Evolutionary conservation across 2,113 vertebrate species (phyloP), one percentile per base, ranked within the genome.

Genomic region (Picathartes gymnocephalus): DNA sequence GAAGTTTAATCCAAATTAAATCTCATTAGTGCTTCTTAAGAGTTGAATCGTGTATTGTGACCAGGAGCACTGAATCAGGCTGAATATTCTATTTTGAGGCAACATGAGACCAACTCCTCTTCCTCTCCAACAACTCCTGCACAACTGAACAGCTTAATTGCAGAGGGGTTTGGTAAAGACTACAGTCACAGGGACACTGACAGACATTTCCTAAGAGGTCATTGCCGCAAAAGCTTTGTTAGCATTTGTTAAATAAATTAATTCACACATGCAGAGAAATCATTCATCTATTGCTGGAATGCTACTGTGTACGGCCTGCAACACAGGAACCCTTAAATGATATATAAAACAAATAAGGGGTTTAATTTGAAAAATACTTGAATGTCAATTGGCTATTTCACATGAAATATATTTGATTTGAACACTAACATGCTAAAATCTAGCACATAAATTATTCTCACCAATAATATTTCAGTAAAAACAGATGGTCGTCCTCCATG

Each of bases 11-110:
- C 86, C 81, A 19, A 78, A 37, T 73, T 88, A 95, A 97, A 97
- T 94, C 95, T 72, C 89, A 90, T 96, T 97, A 96, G 81, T 58
- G 60, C 92, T 87, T 72, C 92, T 97, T 94, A 97, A 92, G 93
- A 45, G 77, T n/a, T 95, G 95, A 91, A 82, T 71, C 24, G 4
- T 96, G 87, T 76, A 60, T 56, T 40, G 82, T 57, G 88, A 56
- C 83, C 31, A 86, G 86, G 78, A 94, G 93, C 90, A 82, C 35
- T 80, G 72, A 89, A 93, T 95, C 88, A 88, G 94, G 64, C 50
- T 83, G 83, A 86, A 85, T 69, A 81, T 39, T 70, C 94, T 93
- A 91, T 90, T 95, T 88, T 73, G 73, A 76, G 77, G 93, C 65
- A 87, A 81, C 6, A 11, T 11, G 31, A 72, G 58, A 64, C 50